Evolutionary conservation across 2,888 invertebrate genomes (phyloP).

Genomic region (Apoda limacodes): DNA sequence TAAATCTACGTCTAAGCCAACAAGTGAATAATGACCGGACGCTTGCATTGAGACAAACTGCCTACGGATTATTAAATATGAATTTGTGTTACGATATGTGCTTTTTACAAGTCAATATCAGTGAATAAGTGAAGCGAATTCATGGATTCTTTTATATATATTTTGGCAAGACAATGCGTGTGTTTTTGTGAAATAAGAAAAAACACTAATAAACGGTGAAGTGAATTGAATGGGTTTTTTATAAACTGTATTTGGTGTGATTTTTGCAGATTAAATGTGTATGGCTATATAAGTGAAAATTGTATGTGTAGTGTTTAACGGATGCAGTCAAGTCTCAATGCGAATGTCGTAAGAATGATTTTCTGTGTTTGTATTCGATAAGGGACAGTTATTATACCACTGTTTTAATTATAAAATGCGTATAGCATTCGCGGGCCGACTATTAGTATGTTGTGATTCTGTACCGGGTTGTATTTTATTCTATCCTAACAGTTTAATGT

Average conservation of each 20-base stretch:
- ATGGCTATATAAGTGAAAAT: no score
- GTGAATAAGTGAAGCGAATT: not conserved
- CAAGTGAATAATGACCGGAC: slow-evolving; percentile 31
- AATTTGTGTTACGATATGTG: not conserved
- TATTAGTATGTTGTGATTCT: slow-evolving; percentile 22
- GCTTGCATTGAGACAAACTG: slow-evolving; percentile 39
- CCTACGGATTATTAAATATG: not conserved
- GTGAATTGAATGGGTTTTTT: no score
- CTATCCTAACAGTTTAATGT: no score
- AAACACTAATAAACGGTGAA: not conserved
- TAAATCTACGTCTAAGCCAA: slow-evolving; percentile 42
- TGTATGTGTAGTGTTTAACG: no score
- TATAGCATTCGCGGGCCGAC: slow-evolving; percentile 40
- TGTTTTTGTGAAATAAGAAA: not conserved
- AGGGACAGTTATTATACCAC: slow-evolving; percentile 55
- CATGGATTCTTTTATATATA: slow-evolving; percentile 1
- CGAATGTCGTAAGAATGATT: no score
- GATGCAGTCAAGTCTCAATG: no score
- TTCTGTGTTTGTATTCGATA: slow-evolving; percentile 59
- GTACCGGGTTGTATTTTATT: no score
- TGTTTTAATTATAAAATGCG: slow-evolving; percentile 37
- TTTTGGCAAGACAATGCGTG: slow-evolving; percentile 1
- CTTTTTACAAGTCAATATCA: no score
- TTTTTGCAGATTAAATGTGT: no score
- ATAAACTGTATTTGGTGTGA: no score